These are phyloP conservation scores for Taphrorychus bicolor DNA, from an alignment of 2,888 invertebrate species.

Conservation along the genomic window DNA sequence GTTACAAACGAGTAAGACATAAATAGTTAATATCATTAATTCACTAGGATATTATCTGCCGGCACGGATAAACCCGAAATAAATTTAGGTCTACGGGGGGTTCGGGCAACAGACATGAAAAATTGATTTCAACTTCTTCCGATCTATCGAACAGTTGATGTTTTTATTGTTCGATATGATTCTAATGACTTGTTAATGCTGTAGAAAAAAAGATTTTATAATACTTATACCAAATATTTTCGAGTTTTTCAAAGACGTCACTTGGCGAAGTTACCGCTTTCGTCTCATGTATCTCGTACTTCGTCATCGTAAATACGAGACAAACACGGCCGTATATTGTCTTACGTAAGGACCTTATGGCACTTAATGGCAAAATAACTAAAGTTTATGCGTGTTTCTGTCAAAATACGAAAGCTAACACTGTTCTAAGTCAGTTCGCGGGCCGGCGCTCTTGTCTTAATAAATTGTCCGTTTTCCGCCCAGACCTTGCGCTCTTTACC, in stretches of 20 bases:
- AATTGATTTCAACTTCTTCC: slow-evolving; percentile 33
- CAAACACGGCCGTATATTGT: slow-evolving; percentile 29
- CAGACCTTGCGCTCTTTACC: slow-evolving; percentile 25
- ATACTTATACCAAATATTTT: not conserved
- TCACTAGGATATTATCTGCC: slow-evolving; percentile 19
- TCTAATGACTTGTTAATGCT: not conserved
- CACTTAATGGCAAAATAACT: slow-evolving; percentile 38
- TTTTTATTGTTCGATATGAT: slow-evolving; percentile 10
- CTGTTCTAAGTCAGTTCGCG: slow-evolving; percentile 33
- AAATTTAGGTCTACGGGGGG: slow-evolving; percentile 24
- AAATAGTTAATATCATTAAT: slow-evolving; percentile 34
- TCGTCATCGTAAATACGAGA: slow-evolving; percentile 19
- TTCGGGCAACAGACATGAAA: slow-evolving; percentile 20
- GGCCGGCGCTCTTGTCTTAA: slow-evolving; percentile 31
- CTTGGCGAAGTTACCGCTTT: not conserved
- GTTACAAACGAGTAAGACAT: slow-evolving; percentile 30
- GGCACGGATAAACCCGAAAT: slow-evolving; percentile 23
- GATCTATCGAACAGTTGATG: slow-evolving; percentile 14
- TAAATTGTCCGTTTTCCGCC: slow-evolving; percentile 34
- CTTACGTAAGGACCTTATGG: slow-evolving; percentile 35
- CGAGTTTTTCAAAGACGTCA: not conserved
- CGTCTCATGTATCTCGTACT: slow-evolving; percentile 10
- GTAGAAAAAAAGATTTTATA: not conserved
- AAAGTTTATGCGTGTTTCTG: slow-evolving; percentile 33
- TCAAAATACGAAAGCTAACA: slow-evolving; percentile 37